phyloP scores from a whole-genome alignment of 2,888 invertebrate genomes.

The Dicyrtoma fusca region DNA sequence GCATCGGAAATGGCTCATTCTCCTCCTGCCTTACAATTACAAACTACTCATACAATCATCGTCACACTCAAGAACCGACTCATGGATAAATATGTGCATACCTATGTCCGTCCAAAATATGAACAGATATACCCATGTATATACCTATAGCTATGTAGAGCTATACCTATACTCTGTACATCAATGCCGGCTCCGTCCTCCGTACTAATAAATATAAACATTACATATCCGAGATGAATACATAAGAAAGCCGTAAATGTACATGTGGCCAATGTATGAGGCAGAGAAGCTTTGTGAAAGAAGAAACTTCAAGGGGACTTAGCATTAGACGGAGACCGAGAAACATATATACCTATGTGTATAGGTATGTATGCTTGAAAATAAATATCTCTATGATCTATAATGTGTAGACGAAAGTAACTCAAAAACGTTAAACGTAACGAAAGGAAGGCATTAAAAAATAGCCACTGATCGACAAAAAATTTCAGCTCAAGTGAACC shows the following conservation, averaged over 20 bases:
- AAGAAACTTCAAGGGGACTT: neutral
- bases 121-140: too few relatives aligned
- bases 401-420: neutral
- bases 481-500: slow-evolving; percentile 35
- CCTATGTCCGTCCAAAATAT: too few relatives aligned
- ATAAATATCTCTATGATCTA: too few relatives aligned
- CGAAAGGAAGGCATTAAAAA: slow-evolving; percentile 35
- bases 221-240: too few relatives aligned
- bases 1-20: neutral
- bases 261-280: neutral
- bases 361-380: too few relatives aligned
- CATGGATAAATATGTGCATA: too few relatives aligned
- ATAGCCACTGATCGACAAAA: slow-evolving; percentile 33
- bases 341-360: too few relatives aligned
- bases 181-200: neutral
- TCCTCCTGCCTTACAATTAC: neutral
- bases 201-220: neutral
- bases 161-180: too few relatives aligned
- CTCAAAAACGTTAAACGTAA: slow-evolving; percentile 30
- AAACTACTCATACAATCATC: slow-evolving; percentile 4
- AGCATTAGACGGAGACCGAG: too few relatives aligned
- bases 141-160: too few relatives aligned
- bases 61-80: neutral
- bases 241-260: neutral
- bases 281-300: too few relatives aligned